Evolutionary conservation across 1,140 invertebrate genomes (phyloP), one percentile per base, ranked within the genome.

Genomic region (Uloborus diversus): DNA sequence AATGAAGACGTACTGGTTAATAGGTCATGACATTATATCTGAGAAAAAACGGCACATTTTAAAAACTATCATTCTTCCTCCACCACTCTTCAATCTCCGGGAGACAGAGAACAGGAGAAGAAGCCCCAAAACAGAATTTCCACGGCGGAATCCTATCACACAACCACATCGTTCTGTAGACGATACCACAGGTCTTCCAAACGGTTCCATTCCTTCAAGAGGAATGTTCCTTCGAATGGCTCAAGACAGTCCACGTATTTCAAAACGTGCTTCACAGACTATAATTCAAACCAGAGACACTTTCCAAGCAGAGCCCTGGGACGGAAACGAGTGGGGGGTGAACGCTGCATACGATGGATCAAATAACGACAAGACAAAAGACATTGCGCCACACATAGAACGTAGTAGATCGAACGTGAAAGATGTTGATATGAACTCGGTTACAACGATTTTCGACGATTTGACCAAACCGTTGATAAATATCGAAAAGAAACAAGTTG

Each of bases 1-100:
- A 65, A 85, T 86, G 80, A 51, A 80, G 51, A 88, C 87, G 0
- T 86, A 83, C 76, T 88, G 86, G 87, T 82, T 88, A 17, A 23
- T 81, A 14, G 85, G 84, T 20, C 84, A 87, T 68, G 82, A 66
- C 11, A 3, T 3, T 13, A 4, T 37, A 0, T 23, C 47, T 5
- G 62, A 56, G 25, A 42, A 33, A 3, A 53, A 32, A n/a, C 61
- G 56, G 0, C 51, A 35, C 13, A 37, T 27, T 3, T 5, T 23
- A 28, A 27, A 17, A 3, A 57, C 42, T 14, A 14, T 7, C 13
- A 51, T 69, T 2, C 13, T 61, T 28, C 64, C 42, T 27, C 75
- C 47, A 14, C 62, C 53, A 0, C 64, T 79, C 28, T 79, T 79
- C 30, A 69, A 61, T 61, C 49, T 79, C 17, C 64, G 62, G 1